Evolutionary conservation across 2,113 vertebrate species (phyloP).

Genomic region (Hemichromis elongatus): DNA sequence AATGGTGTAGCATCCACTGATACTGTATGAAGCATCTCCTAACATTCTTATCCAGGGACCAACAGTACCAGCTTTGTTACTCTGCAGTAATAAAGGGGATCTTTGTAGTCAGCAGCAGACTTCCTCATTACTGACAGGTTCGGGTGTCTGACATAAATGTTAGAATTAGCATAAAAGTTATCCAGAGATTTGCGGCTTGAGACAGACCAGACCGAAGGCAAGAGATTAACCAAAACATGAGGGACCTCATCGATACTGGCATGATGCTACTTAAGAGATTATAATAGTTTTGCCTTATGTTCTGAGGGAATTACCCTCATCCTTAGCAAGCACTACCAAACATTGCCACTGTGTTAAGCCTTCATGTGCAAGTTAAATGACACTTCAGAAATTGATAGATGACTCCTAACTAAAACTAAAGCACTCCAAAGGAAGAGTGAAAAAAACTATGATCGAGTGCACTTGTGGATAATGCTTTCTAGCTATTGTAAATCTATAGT

Average conservation of each 20-base stretch:
- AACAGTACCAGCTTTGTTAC: constrained; percentile 58
- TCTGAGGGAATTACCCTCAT: constrained; percentile 28
- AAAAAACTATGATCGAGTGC: neutral
- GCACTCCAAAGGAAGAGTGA: neutral
- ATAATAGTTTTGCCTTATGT: constrained; percentile 60
- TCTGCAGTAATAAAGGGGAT: constrained; percentile 28
- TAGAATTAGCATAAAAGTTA: neutral
- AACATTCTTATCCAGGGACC: constrained; percentile 13
- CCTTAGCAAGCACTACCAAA: neutral
- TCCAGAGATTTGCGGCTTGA: neutral
- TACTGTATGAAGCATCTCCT: constrained; percentile 8
- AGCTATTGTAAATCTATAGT: constrained; percentile 4
- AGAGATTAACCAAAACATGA: neutral
- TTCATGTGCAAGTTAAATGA: neutral
- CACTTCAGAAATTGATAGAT: neutral
- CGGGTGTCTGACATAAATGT: neutral
- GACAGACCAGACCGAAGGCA: neutral
- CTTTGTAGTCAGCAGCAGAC: constrained; percentile 48
- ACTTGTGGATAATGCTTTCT: constrained; percentile 34
- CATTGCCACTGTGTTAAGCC: neutral
- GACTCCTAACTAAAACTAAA: neutral
- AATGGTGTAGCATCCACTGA: neutral
- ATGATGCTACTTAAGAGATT: constrained; percentile 61
- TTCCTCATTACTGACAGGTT: constrained; percentile 22
- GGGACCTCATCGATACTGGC: constrained; percentile 25